Evolutionary conservation across 2,113 vertebrate species (phyloP).

Genomic region (Sinocyclocheilus anophthalmus): DNA sequence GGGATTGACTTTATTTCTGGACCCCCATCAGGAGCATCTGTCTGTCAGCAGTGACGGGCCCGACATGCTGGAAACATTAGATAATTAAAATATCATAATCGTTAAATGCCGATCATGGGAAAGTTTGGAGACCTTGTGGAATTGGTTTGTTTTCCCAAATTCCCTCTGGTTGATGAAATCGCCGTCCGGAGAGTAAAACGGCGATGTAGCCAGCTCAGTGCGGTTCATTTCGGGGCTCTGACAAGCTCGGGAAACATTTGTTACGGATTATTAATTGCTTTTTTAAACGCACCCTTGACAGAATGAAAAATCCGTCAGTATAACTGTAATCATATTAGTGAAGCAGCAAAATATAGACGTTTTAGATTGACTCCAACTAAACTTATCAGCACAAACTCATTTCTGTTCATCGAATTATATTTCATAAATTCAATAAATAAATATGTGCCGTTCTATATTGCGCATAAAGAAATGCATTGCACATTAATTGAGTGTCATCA

Average conservation of each 20-base stretch:
- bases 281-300: slow-evolving; percentile 15
- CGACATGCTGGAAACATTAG: slow-evolving; percentile 50
- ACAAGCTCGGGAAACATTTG: slow-evolving; percentile 30
- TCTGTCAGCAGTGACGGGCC: slow-evolving; percentile 44
- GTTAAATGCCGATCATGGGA: slow-evolving; percentile 57
- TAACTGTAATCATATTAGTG: neutral
- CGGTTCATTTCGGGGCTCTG: slow-evolving; percentile 24
- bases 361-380: neutral
- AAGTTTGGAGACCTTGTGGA: slow-evolving; percentile 49
- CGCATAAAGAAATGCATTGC: neutral
- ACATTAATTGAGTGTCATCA: neutral
- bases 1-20: slow-evolving; percentile 55
- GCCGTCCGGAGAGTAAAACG: slow-evolving; percentile 26
- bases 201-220: neutral
- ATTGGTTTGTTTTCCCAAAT: slow-evolving; percentile 25
- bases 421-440: too few species aligned
- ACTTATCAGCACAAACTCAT: neutral
- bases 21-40: slow-evolving; percentile 51
- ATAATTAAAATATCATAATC: slow-evolving; percentile 50
- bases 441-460: neutral
- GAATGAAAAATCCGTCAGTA: slow-evolving; percentile 4
- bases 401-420: neutral
- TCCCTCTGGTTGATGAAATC: slow-evolving; percentile 25
- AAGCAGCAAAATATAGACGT: neutral
- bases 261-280: slow-evolving; percentile 21